Base-by-base conservation (phyloP, 2,888 invertebrate genomes). In the Drosophila parthenogenetica region DNA sequence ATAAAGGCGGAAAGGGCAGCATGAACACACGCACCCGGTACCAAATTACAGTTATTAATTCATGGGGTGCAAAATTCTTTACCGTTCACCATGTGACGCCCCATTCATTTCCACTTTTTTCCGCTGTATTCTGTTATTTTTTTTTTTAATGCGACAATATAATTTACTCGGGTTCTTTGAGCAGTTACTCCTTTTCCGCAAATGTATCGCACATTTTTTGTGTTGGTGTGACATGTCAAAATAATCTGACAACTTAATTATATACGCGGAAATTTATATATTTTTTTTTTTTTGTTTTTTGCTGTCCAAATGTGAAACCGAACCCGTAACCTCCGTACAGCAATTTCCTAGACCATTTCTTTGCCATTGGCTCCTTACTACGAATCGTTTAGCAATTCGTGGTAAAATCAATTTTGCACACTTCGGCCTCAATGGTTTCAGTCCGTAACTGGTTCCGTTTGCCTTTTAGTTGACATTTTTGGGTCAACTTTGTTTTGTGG, bases 191-290 rank as follows among this genome's bases (percentile, higher is more conserved):
- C 73, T 81, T 77, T 79, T 39, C 63, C 57, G 73, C 72, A 77
- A 66, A 64, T 75, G 60, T 77, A 70, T 73, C 57, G 74, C 63
- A 73, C 61, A 46, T 63, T 63, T 49, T 79, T 77, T 73, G 78
- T 77, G 74, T 85, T 79, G 77, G 74, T 85, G 74, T 76, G 79
- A 66, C 80, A 83, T 90, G 90, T 90, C 91, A 90, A 87, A 91
- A 91, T 91, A 91, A 91, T 91, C 91, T 85, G 91, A 91, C 91
- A 91, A 83, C 88, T 91, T 91, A 91, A 91, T 91, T 91, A 91
- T 90, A 89, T 49, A 86, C 84, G 82, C 81, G 87, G 75, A 83
- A 69, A 85, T 86, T 74, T 79, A 86, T 67, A 79, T 69, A 59
- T 64, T 25, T 10, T 19, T 35, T 11, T 8, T 32, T 35, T 35